These are phyloP conservation scores for Bombus turneri DNA, from an alignment of 1,140 invertebrate genomes.

Conservation along the genomic window DNA sequence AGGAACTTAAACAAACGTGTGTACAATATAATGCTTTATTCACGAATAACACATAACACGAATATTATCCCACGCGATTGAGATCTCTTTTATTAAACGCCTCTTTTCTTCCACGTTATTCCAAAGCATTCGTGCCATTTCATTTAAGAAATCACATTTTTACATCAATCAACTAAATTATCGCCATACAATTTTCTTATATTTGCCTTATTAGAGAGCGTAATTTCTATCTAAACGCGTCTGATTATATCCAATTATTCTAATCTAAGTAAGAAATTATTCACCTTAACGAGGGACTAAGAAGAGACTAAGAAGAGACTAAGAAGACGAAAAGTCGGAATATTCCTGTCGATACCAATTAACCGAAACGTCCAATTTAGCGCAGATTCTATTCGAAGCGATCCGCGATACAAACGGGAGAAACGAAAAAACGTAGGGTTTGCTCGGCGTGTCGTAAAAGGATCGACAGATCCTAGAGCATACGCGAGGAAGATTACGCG, in stretches of 20 bases:
- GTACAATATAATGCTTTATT: no score
- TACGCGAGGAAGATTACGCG: slow-evolving; percentile 20
- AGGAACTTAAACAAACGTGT: no score
- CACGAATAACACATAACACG: no score
- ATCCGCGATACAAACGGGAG: not conserved
- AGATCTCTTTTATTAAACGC: no score
- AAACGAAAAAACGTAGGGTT: not conserved
- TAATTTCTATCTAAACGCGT: not conserved
- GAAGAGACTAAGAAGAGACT: not conserved
- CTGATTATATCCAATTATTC: not conserved
- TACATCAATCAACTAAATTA: no score
- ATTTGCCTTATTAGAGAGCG: no score
- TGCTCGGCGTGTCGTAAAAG: slow-evolving; percentile 21
- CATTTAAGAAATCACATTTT: no score
- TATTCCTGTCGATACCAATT: not conserved
- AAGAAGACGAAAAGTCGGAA: not conserved
- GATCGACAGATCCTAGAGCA: slow-evolving; percentile 23
- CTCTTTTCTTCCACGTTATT: no score
- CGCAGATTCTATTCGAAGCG: not conserved
- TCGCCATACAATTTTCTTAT: no score
- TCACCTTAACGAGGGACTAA: not conserved
- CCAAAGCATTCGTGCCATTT: no score
- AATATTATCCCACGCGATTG: no score
- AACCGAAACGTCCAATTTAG: not conserved
- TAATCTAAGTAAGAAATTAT: not conserved